These are phyloP conservation scores for Nasonia vitripennis DNA, from an alignment of 1,140 invertebrate species.

Conservation along the genomic window DNA sequence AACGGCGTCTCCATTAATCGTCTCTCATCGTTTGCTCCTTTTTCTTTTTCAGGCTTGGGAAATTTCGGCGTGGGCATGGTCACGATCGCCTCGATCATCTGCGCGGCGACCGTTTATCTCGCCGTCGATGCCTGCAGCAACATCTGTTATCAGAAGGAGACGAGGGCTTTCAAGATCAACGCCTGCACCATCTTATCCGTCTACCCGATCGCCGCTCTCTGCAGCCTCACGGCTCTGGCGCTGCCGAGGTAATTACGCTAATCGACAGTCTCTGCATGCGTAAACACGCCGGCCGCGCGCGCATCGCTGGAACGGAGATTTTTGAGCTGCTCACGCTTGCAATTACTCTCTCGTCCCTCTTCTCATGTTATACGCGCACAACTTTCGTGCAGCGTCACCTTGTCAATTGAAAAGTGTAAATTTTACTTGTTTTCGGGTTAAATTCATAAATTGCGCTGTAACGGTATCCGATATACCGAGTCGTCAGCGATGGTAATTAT, in stretches of 20 bases:
- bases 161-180: slow-evolving; percentile 66
- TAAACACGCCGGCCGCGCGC: neutral
- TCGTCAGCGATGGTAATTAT: neutral
- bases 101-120: slow-evolving; percentile 63
- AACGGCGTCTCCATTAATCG: neutral
- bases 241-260: slow-evolving; percentile 67
- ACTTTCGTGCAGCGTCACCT: neutral
- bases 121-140: slow-evolving; percentile 63
- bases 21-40: neutral
- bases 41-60: slow-evolving; percentile 62
- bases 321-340: neutral
- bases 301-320: neutral
- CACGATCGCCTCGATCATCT: slow-evolving; percentile 58
- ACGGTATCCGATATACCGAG: neutral
- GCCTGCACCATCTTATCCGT: slow-evolving; percentile 63
- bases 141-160: slow-evolving; percentile 64
- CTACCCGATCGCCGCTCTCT: slow-evolving; percentile 69
- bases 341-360: neutral
- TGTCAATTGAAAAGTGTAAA: slow-evolving; percentile 15
- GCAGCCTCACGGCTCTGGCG: slow-evolving; percentile 66
- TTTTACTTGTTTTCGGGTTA: neutral
- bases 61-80: slow-evolving; percentile 62
- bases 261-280: slow-evolving; percentile 1
- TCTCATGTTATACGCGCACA: neutral
- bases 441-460: neutral